phyloP scores from a whole-genome alignment of 1,140 invertebrate species.

The Antheraea mylitta region DNA sequence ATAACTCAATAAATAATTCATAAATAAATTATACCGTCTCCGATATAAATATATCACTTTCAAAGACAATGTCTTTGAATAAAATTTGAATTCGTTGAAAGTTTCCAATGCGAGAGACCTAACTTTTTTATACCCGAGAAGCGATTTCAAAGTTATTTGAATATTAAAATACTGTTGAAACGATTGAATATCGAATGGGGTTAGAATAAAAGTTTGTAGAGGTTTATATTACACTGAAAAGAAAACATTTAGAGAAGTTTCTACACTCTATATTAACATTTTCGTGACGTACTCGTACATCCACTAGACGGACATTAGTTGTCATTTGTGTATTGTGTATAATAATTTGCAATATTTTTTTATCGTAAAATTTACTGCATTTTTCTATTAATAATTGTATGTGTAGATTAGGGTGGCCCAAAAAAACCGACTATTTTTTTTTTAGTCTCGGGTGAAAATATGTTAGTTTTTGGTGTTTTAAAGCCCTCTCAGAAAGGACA shows the following conservation, averaged over 20 bases:
- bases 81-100: conserved; percentile 1
- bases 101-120: background rate
- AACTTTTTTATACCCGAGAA: conserved; percentile 6
- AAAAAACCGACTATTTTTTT: no score
- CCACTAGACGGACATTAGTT: no score
- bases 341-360: no score
- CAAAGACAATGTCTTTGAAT: conserved; percentile 2
- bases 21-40: background rate
- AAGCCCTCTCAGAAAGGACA: no score
- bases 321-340: no score
- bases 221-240: conserved; percentile 5
- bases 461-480: no score
- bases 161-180: conserved; percentile 5
- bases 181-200: background rate
- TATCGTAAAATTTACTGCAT: no score
- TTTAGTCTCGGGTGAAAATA: no score
- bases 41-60: background rate
- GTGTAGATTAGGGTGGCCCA: no score
- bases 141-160: conserved; percentile 6
- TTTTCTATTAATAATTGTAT: no score
- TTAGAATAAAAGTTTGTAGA: background rate
- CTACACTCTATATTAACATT: no score
- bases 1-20: background rate
- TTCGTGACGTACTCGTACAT: no score
- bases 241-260: background rate